Percentiles rank a stretch among this genome's conserved stretches.
Evolutionary conservation across 2,888 invertebrate species (phyloP).

Genomic region (Amaurobius ferox): DNA sequence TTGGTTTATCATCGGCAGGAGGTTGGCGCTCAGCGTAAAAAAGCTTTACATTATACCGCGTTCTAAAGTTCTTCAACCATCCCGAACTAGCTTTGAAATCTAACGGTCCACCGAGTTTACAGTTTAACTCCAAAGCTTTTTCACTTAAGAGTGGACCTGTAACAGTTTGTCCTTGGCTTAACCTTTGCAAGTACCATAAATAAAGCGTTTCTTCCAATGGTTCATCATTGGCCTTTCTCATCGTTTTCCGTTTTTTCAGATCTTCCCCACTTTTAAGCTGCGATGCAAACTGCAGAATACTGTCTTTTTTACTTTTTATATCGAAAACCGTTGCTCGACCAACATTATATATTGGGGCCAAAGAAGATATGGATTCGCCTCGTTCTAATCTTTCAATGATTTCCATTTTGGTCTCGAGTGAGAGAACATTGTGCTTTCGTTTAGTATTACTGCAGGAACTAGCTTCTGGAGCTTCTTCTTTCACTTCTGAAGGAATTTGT

Average conservation of each 20-base stretch:
- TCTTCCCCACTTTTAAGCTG: slow-evolving; percentile 1
- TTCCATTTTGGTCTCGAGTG: too few relatives aligned
- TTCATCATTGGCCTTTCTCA: slow-evolving; percentile 38
- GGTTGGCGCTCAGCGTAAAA: not conserved
- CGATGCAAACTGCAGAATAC: not conserved
- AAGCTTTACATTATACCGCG: slow-evolving; percentile 41
- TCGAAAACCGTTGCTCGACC: not conserved
- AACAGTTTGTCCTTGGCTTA: not conserved
- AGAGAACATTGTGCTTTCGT: too few relatives aligned
- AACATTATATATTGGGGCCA: not conserved
- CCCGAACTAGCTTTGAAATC: slow-evolving; percentile 70
- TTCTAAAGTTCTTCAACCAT: slow-evolving; percentile 69
- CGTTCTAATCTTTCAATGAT: slow-evolving; percentile 14
- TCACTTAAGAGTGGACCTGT: slow-evolving; percentile 62
- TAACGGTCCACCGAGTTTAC: slow-evolving; percentile 31
- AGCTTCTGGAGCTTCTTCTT: too few relatives aligned
- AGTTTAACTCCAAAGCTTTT: slow-evolving; percentile 62
- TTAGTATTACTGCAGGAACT: too few relatives aligned
- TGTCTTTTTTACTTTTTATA: not conserved
- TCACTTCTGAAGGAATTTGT: too few relatives aligned
- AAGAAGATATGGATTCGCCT: not conserved
- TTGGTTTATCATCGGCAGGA: not conserved
- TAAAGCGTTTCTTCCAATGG: slow-evolving; percentile 51
- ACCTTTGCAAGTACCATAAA: slow-evolving; percentile 46
- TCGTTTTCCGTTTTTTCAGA: slow-evolving; percentile 30